phyloP scores from a whole-genome alignment of 2,888 invertebrate species.

The Tanypteryx hageni region DNA sequence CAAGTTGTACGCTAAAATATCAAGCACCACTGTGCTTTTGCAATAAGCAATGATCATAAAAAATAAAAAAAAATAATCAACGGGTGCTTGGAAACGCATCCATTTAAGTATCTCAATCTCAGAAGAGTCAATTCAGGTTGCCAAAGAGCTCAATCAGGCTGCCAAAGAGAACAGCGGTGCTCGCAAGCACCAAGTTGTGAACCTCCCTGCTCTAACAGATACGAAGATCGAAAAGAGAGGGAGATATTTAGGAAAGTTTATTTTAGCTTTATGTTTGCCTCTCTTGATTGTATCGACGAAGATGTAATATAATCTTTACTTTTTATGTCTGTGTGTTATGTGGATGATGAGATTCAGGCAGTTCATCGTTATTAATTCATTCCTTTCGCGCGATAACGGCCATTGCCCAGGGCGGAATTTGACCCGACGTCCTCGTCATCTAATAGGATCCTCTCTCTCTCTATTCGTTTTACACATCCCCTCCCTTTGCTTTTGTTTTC shows the following conservation, averaged over 20 bases:
- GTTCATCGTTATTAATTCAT: conserved; percentile 11
- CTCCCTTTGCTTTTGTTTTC: not conserved
- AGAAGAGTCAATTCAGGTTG: too few relatives aligned
- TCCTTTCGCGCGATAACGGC: not conserved
- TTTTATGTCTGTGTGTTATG: not conserved
- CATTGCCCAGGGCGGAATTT: not conserved
- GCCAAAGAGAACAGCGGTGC: too few relatives aligned
- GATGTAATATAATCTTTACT: not conserved
- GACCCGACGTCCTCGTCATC: not conserved
- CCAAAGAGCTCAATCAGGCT: too few relatives aligned
- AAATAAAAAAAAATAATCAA: too few relatives aligned
- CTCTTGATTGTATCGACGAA: not conserved
- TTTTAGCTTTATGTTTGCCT: not conserved
- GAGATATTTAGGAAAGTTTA: not conserved
- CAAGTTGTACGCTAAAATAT: too few relatives aligned
- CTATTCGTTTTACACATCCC: not conserved
- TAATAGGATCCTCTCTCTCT: not conserved
- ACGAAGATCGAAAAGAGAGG: too few relatives aligned
- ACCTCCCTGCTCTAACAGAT: too few relatives aligned
- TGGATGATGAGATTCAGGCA: not conserved
- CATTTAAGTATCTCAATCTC: too few relatives aligned
- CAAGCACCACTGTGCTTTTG: too few relatives aligned
- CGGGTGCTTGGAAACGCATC: too few relatives aligned
- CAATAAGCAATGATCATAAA: too few relatives aligned
- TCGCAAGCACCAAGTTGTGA: too few relatives aligned